phyloP scores from a whole-genome alignment of 2,797 vertebrate genomes.

The Arctocebus calabarensis region DNA sequence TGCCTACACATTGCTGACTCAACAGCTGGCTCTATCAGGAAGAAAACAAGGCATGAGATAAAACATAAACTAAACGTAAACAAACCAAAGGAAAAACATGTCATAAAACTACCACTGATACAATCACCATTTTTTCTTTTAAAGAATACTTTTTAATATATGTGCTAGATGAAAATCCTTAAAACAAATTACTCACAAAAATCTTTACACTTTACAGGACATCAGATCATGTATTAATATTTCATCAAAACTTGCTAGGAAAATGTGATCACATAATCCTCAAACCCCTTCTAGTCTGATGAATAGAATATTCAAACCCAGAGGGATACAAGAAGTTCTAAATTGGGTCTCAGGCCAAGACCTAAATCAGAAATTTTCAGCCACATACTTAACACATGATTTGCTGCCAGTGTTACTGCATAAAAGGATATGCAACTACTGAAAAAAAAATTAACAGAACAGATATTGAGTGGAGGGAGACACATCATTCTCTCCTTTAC shows the following conservation, averaged over 20 bases:
- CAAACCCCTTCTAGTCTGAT: slow-evolving; percentile 58
- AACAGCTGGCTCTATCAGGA: slow-evolving; percentile 73
- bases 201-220: slow-evolving; percentile 38
- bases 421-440: not conserved
- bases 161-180: slow-evolving; percentile 62
- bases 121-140: slow-evolving; percentile 44
- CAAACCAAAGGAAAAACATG: slow-evolving; percentile 59
- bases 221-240: slow-evolving; percentile 5
- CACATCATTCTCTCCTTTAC: not conserved
- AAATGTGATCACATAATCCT: slow-evolving; percentile 60
- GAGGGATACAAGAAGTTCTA: slow-evolving; percentile 16
- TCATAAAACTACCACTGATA: slow-evolving; percentile 53
- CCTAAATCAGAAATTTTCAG: slow-evolving; percentile 15
- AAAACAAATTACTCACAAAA: slow-evolving; percentile 69
- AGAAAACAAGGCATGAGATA: slow-evolving; percentile 72
- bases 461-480: not conserved
- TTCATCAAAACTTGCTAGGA: slow-evolving; percentile 58
- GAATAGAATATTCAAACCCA: slow-evolving; percentile 54
- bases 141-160: slow-evolving; percentile 32
- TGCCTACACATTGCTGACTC: slow-evolving; percentile 81
- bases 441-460: not conserved
- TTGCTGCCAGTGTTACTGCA: not conserved
- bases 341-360: slow-evolving; percentile 28
- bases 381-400: not conserved
- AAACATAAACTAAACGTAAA: slow-evolving; percentile 75